phyloP scores from a whole-genome alignment of 2,113 vertebrate genomes.

The Bubo scandiacus region DNA sequence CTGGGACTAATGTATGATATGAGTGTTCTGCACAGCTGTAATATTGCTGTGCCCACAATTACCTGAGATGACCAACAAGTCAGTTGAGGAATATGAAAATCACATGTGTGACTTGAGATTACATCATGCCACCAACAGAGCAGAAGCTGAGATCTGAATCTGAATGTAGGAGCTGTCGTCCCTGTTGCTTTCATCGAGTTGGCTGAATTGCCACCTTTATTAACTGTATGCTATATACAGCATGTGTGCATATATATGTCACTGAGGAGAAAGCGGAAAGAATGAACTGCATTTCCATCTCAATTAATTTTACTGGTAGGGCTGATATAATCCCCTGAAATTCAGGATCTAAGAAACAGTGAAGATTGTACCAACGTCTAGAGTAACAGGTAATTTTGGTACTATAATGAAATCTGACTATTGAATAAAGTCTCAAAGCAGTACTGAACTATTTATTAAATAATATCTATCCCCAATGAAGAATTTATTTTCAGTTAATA shows the following conservation, averaged over 20 bases:
- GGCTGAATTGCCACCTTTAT: not conserved
- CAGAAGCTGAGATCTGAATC: not conserved
- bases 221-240: not conserved
- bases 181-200: not conserved
- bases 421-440: not conserved
- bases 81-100: not conserved
- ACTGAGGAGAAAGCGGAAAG: not conserved
- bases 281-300: not conserved
- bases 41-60: not conserved
- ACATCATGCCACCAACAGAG: not conserved
- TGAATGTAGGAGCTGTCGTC: not conserved
- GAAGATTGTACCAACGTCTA: not conserved
- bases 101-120: not conserved
- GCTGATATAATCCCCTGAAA: not conserved
- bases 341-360: not conserved
- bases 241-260: not conserved
- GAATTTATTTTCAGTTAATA: constrained; percentile 73
- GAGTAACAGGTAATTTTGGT: not conserved
- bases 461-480: constrained; percentile 58
- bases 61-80: not conserved
- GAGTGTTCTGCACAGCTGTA: not conserved
- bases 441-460: constrained; percentile 40
- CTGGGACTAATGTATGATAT: not conserved
- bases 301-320: not conserved
- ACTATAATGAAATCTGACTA: not conserved